These are phyloP conservation scores for Zeuzera pyrina DNA, from an alignment of 2,888 invertebrate genomes.

Conservation along the genomic window DNA sequence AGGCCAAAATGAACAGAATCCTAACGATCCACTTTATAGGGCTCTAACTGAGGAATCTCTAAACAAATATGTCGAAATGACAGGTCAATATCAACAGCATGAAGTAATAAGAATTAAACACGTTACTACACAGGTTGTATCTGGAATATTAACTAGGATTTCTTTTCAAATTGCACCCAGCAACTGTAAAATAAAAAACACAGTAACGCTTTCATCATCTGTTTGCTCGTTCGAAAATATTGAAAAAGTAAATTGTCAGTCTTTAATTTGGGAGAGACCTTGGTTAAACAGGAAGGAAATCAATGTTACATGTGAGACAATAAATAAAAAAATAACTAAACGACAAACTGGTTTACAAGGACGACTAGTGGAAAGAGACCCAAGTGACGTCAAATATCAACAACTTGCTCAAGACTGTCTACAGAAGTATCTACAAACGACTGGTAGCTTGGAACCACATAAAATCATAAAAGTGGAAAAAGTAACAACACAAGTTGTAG, in stretches of 20 bases:
- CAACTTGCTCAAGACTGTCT: constrained; percentile 27
- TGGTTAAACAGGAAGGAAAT: constrained; percentile 5
- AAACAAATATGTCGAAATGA: constrained; percentile 15
- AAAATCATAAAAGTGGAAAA: constrained; percentile 35
- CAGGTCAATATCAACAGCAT: constrained; percentile 11
- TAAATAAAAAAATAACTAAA: constrained; percentile 4
- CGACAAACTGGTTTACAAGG: constrained; percentile 7
- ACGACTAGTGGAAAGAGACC: constrained; percentile 10
- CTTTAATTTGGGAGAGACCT: constrained; percentile 1
- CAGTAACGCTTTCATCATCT: background rate
- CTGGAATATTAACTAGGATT: constrained; percentile 60
- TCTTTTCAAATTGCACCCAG: constrained; percentile 30
- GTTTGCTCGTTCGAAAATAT: background rate
- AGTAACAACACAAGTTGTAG: constrained; percentile 53
- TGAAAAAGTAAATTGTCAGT: background rate
- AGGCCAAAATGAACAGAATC: constrained; percentile 13
- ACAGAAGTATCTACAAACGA: constrained; percentile 19
- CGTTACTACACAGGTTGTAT: constrained; percentile 52
- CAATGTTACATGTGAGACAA: background rate
- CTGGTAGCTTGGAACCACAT: constrained; percentile 17
- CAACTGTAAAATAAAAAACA: constrained; percentile 30
- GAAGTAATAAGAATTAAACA: constrained; percentile 32
- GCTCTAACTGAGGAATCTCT: constrained; percentile 21
- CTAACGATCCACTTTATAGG: constrained; percentile 16
- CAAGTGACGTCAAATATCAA: constrained; percentile 19